These are phyloP conservation scores for Strix occidentalis DNA, from an alignment of 2,797 vertebrate species.

Conservation along the genomic window DNA sequence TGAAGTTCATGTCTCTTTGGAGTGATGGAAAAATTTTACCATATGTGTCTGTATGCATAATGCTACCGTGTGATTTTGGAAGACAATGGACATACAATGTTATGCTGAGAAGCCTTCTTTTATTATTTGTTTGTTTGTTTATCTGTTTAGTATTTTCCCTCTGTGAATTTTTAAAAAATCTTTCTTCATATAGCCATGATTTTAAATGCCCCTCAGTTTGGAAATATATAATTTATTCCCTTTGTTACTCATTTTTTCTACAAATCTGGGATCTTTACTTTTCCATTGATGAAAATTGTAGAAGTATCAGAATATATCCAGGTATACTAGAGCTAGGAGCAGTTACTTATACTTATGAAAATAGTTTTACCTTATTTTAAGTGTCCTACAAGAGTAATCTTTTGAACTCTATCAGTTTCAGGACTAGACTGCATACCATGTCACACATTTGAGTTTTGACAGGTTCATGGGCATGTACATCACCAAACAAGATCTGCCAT, in stretches of 20 bases:
- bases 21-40: background rate
- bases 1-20: background rate
- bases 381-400: background rate
- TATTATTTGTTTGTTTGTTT: background rate
- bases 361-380: background rate
- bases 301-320: background rate
- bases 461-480: background rate
- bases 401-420: background rate
- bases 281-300: background rate
- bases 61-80: background rate
- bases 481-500: slow-evolving; percentile 34
- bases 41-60: background rate
- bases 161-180: background rate
- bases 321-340: background rate
- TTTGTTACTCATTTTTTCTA: background rate
- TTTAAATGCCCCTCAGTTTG: background rate
- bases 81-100: background rate
- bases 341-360: background rate
- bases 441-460: background rate
- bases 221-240: background rate
- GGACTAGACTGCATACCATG: background rate
- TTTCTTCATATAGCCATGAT: background rate
- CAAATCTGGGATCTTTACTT: background rate
- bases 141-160: background rate
- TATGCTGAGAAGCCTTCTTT: background rate